phyloP scores from a whole-genome alignment of 2,888 invertebrate genomes.

The Drosophila ezoana region DNA sequence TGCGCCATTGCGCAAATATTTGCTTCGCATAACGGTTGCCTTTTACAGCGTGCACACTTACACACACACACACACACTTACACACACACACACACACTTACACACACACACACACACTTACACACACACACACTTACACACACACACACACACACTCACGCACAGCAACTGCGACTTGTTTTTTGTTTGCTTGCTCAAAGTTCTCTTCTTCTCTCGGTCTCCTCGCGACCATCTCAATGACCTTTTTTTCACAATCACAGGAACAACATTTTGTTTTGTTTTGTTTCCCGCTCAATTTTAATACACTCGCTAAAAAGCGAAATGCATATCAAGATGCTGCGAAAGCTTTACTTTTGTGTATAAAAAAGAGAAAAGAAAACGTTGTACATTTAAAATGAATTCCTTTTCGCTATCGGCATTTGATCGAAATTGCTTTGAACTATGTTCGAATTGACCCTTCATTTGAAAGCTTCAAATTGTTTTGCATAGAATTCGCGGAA shows the following conservation, averaged over 20 bases:
- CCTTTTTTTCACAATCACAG: conserved; percentile 54
- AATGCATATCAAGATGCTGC: conserved; percentile 40
- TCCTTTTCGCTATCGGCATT: background rate
- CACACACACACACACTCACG: background rate
- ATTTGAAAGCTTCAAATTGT: background rate
- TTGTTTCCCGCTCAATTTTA: conserved; percentile 11
- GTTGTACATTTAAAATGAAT: background rate
- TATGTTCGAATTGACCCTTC: background rate
- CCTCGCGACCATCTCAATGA: conserved; percentile 34
- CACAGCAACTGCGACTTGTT: conserved; percentile 26
- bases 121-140: conserved; percentile 1
- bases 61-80: conserved; percentile 16
- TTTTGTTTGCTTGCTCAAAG: conserved; percentile 25
- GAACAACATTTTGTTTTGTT: conserved; percentile 2
- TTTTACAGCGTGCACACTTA: conserved; percentile 39
- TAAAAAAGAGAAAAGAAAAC: background rate
- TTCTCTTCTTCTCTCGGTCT: background rate
- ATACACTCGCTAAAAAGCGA: conserved; percentile 13
- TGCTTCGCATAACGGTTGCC: conserved; percentile 60
- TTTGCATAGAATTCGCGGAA: too few species aligned
- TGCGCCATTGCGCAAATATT: conserved; percentile 68
- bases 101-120: conserved; percentile 15
- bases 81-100: background rate
- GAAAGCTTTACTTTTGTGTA: conserved; percentile 16
- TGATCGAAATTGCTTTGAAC: background rate